These are phyloP conservation scores for Macaria liturata DNA, from an alignment of 2,888 invertebrate species.

Conservation along the genomic window DNA sequence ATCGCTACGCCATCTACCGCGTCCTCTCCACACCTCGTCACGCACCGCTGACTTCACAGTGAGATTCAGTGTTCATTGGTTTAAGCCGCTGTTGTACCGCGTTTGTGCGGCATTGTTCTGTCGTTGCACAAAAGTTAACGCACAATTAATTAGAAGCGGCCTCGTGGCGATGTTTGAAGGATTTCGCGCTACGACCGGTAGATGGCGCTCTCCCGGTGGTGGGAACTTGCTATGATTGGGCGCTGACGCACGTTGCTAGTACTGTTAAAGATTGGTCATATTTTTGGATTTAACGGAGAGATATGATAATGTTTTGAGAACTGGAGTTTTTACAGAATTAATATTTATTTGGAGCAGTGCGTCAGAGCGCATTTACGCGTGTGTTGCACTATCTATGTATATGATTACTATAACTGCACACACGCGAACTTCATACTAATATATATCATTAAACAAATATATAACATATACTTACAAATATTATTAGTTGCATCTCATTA, in stretches of 20 bases:
- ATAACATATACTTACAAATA: conserved; percentile 1
- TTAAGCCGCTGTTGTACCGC: conserved; percentile 2
- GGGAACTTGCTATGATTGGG: conserved; percentile 5
- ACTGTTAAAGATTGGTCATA: too few relatives aligned
- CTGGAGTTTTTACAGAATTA: neutral
- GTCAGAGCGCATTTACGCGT: conserved; percentile 14
- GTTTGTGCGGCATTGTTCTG: neutral
- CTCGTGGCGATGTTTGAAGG: neutral
- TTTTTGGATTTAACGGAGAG: too few relatives aligned
- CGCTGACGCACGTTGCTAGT: conserved; percentile 5
- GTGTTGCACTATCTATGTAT: conserved; percentile 9
- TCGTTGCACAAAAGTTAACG: neutral
- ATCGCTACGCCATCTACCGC: neutral
- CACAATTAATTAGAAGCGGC: neutral
- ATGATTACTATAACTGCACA: conserved; percentile 1
- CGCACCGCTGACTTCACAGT: conserved; percentile 5
- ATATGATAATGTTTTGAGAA: too few relatives aligned
- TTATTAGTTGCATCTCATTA: conserved; percentile 17
- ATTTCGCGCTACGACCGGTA: conserved; percentile 1
- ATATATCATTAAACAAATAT: neutral
- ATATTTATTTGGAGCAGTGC: neutral
- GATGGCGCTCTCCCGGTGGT: conserved; percentile 1
- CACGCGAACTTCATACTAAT: neutral
- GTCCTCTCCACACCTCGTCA: neutral
- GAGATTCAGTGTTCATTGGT: conserved; percentile 16